Evolutionary conservation across 2,113 vertebrate genomes (phyloP).

Genomic region (Ophiodon elongatus): DNA sequence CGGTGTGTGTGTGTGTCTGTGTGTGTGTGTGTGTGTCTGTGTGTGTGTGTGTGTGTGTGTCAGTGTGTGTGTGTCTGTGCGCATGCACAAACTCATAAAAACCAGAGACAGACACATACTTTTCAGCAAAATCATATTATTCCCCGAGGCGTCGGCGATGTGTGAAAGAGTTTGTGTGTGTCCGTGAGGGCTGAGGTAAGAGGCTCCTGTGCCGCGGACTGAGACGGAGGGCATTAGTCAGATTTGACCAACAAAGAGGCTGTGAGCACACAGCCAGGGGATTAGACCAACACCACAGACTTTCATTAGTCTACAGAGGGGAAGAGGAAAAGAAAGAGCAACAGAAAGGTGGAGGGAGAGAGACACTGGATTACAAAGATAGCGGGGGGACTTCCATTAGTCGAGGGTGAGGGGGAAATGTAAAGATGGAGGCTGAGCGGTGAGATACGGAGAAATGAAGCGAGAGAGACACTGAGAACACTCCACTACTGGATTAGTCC

Average conservation of each 20-base stretch:
- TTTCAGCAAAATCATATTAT: conserved; percentile 37
- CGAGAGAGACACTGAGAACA: conserved; percentile 53
- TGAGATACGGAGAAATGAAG: conserved; percentile 63
- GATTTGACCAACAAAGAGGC: conserved; percentile 82
- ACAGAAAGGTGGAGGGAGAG: conserved; percentile 61
- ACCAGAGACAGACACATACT: background rate
- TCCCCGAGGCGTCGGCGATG: conserved; percentile 14
- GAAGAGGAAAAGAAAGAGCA: conserved; percentile 68
- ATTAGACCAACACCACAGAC: conserved; percentile 79
- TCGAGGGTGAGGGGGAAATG: conserved; percentile 52
- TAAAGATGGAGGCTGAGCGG: conserved; percentile 69
- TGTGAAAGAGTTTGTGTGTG: conserved; percentile 6
- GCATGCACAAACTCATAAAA: background rate
- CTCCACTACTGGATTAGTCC: conserved; percentile 61
- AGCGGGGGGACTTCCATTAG: conserved; percentile 63
- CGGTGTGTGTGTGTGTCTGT: no score
- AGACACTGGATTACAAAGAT: conserved; percentile 72
- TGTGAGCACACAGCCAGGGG: conserved; percentile 72
- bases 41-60: background rate
- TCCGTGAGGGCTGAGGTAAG: conserved; percentile 63
- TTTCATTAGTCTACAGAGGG: conserved; percentile 77
- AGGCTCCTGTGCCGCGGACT: conserved; percentile 68
- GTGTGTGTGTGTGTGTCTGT: no score
- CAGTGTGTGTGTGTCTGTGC: background rate
- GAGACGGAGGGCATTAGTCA: conserved; percentile 80